Evolutionary conservation across 2,888 invertebrate species (phyloP).

Genomic region (Abrostola tripartita): DNA sequence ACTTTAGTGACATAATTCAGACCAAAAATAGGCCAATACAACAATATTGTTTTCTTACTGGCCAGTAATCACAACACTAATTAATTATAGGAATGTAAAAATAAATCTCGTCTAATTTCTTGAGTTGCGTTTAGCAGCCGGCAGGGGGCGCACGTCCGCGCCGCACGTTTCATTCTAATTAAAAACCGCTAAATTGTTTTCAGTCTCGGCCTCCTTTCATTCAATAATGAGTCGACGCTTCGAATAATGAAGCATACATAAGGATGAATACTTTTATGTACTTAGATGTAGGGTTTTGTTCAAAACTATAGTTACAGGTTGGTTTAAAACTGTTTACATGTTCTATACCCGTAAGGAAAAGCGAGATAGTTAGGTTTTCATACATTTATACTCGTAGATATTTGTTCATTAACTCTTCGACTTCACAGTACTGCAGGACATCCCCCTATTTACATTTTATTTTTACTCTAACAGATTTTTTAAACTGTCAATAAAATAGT

Average conservation of each 20-base stretch:
- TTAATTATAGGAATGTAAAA: constrained; percentile 29
- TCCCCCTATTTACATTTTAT: too few relatives aligned
- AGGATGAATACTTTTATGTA: constrained; percentile 17
- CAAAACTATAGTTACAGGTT: background rate
- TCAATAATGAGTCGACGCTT: constrained; percentile 52
- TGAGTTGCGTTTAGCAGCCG: constrained; percentile 36
- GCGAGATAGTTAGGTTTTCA: too few relatives aligned
- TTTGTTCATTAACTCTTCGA: too few relatives aligned
- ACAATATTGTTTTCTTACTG: background rate
- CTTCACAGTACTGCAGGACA: too few relatives aligned
- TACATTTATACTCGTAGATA: too few relatives aligned
- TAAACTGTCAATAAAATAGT: too few relatives aligned
- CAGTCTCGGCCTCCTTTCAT: constrained; percentile 53
- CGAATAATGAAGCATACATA: constrained; percentile 48
- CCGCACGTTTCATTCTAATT: constrained; percentile 55
- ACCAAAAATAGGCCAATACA: too few relatives aligned
- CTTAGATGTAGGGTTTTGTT: background rate
- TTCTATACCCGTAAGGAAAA: too few relatives aligned
- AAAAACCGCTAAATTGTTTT: constrained; percentile 58
- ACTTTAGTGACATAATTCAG: too few relatives aligned
- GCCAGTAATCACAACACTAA: constrained; percentile 9
- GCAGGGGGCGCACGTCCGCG: constrained; percentile 13
- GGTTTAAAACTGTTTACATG: background rate
- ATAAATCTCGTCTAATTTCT: constrained; percentile 47
- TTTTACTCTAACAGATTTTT: too few relatives aligned